Evolutionary conservation across 2,888 invertebrate species (phyloP).

Genomic region (Ctena decussata): DNA sequence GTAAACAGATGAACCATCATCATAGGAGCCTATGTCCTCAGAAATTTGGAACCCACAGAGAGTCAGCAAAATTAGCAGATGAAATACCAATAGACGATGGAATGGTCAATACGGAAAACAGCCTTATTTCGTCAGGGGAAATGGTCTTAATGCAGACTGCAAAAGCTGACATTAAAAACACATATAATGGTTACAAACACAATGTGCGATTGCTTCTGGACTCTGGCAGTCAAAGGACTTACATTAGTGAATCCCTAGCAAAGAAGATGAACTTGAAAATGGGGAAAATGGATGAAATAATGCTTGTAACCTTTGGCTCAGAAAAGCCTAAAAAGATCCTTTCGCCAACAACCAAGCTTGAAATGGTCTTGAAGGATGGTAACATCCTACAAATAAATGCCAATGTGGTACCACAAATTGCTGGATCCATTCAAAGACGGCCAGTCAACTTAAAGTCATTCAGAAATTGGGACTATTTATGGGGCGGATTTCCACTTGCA

Average conservation of each 20-base stretch:
- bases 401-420: slow-evolving; percentile 12
- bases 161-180: no score
- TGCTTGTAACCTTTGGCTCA: not conserved
- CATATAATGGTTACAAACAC: not conserved
- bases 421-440: not conserved
- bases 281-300: not conserved
- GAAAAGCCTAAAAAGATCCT: not conserved
- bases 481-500: no score
- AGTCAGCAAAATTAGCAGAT: not conserved
- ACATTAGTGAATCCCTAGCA: slow-evolving; percentile 18
- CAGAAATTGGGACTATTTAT: not conserved
- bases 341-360: not conserved
- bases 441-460: not conserved
- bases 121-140: slow-evolving; percentile 34
- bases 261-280: not conserved
- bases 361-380: slow-evolving; percentile 2
- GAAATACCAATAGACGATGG: not conserved
- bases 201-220: slow-evolving; percentile 14
- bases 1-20: no score
- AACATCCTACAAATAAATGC: not conserved
- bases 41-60: no score
- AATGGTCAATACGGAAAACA: slow-evolving; percentile 15
- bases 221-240: slow-evolving; percentile 28
- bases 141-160: slow-evolving; percentile 30
- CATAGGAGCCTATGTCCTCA: no score